Evolutionary conservation across 2,888 invertebrate species (phyloP), one percentile per base, ranked within the genome.

Genomic region (Erpobdella octoculata): DNA sequence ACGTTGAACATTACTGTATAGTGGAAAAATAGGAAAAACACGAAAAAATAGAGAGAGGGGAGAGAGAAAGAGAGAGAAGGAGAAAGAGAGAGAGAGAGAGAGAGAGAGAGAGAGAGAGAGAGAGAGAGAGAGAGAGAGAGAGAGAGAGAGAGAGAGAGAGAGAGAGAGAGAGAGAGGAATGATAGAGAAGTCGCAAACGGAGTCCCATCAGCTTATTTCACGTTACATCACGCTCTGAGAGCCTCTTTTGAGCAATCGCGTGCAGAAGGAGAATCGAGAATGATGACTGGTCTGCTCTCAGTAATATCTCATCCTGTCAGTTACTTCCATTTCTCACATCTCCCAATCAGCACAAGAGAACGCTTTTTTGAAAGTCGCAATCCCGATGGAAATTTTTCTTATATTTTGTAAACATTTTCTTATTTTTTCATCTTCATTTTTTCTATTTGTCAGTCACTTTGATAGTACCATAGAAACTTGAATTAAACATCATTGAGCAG

Each of bases 261-360:
- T 53, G 53, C 53, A 21, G 53, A 53, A 53, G n/a, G 53, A 53
- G 53, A 53, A 53, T 53, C 53, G 53, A 53, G 53, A 53, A 53
- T 53, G 53, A 53, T 53, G 53, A 28, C 53, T 21, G 28, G 53
- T 53, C 53, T 53, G 53, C 21, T 28, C 28, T 8, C 21, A 53
- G 53, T 53, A 53, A 53, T 53, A 25, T 28, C 53, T 53, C 53
- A 53, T 53, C 53, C 53, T 53, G 53, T 53, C 53, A 53, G 53
- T 53, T 53, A 28, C 53, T 28, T 53, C 53, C 53, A 53, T 53
- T 53, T 53, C n/a, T 28, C 21, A 53, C 21, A 25, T 53, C n/a
- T 28, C 21, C 21, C 21, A 21, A 53, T 21, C 53, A 15, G 53
- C 53, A 53, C 53, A 28, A 53, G 53, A 53, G 53, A 53, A 53